Base-by-base conservation (phyloP, 2,113 vertebrate species). In the Carassius auratus region DNA sequence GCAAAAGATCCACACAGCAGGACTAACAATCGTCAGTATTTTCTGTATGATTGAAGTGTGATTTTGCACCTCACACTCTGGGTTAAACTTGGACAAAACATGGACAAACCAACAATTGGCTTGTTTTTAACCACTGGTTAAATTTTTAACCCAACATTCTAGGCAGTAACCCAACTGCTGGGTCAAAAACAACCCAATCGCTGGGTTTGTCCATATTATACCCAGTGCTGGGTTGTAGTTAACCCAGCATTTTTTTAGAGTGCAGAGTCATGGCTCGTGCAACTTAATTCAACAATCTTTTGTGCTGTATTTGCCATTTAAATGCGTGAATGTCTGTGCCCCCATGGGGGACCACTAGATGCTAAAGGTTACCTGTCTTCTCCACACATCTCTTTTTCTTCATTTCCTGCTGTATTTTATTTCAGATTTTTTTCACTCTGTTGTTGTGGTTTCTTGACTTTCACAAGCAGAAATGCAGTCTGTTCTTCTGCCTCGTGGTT, bases 341-440 rank as follows among this genome's bases (percentile, higher is more conserved):
- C 33, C 33, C 26, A 26, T 26, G 4, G 0, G 68, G 81, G 21
- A 42, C 45, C 10, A 42, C 66, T 73, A 23, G 13, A 42, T 83
- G 81, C 33, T 73, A 83, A 83, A 83, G 81, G 81, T 83, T 83
- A 74, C 68, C 68, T 83, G 30, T 83, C 81, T 73, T 59, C 33
- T 83, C 52, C 68, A 38, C 50, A 73, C 50, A 59, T 69, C 3
- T 57, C 13, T 83, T 83, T 57, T 61, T 82, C 42, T 30, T 38
- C 42, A 30, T 82, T 69, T 55, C 45, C 26, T 0, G 5, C 45
- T 69, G 62, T 82, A 82, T 30, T 30, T 30, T 30, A 33, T 82
- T 82, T 69, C 48, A 69, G 1, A 33, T 83, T 59, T 13, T 42
- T 36, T n/a, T 83, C 81, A 17, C 81, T 48, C n/a, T 42, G 66